Evolutionary conservation across 2,888 invertebrate genomes (phyloP).

Genomic region (Scrobipalpa costella): DNA sequence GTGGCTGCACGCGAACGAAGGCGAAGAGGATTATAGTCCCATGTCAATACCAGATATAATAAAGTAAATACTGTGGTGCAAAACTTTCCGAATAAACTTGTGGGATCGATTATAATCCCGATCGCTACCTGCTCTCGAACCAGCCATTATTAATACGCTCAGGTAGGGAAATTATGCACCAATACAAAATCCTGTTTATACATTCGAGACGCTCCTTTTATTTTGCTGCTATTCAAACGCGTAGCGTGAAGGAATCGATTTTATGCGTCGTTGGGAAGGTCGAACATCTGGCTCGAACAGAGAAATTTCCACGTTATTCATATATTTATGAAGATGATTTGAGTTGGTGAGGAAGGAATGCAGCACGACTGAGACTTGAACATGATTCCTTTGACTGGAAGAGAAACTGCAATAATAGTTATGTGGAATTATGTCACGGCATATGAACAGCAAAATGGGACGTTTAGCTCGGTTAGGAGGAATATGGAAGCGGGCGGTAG

Average conservation of each 20-base stretch:
- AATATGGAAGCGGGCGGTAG: conserved; percentile 32
- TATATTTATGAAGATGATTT: not conserved
- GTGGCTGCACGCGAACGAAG: conserved; percentile 15
- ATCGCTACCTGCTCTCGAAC: conserved; percentile 67
- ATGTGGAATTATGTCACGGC: conserved; percentile 40
- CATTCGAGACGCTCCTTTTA: conserved; percentile 47
- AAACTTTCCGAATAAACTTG: conserved; percentile 26
- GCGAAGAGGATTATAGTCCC: conserved; percentile 18
- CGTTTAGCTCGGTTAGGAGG: conserved; percentile 43
- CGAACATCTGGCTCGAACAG: conserved; percentile 45
- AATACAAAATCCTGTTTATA: conserved; percentile 46
- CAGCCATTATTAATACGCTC: conserved; percentile 59
- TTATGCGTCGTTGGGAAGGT: conserved; percentile 40
- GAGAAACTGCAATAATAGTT: conserved; percentile 39
- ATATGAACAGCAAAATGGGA: conserved; percentile 38
- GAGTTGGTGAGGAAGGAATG: conserved; percentile 22
- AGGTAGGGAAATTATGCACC: conserved; percentile 64
- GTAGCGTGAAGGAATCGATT: conserved; percentile 42
- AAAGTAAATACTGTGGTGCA: conserved; percentile 25
- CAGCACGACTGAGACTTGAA: not conserved
- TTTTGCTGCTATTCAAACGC: conserved; percentile 44
- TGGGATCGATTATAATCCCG: conserved; percentile 63
- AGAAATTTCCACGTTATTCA: conserved; percentile 16
- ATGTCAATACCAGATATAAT: conserved; percentile 28
- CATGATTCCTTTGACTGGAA: conserved; percentile 33